These are phyloP conservation scores for Loriculus beryllinus DNA, from an alignment of 2,797 vertebrate species.

Conservation along the genomic window DNA sequence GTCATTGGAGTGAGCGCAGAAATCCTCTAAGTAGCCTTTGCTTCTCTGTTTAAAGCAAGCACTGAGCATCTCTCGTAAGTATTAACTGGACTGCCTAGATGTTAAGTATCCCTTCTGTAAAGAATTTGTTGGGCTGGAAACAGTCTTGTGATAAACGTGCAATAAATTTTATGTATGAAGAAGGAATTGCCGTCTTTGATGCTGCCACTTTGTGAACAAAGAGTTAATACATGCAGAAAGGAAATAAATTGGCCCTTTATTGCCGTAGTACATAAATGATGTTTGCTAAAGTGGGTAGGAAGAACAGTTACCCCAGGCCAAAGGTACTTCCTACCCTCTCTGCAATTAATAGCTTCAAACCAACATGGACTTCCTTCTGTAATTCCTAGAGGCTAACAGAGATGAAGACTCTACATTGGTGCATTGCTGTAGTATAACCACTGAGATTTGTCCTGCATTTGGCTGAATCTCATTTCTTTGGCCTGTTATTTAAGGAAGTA, in stretches of 20 bases:
- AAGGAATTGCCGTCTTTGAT: neutral
- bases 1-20: neutral
- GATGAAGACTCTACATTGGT: neutral
- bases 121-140: neutral
- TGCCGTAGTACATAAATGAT: neutral
- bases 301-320: neutral
- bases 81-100: neutral
- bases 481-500: neutral
- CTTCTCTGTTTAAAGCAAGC: neutral
- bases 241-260: neutral
- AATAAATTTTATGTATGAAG: neutral
- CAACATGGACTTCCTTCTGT: neutral
- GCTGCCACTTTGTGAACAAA: neutral
- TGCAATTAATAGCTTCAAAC: neutral
- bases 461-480: neutral
- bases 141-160: neutral
- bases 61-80: neutral
- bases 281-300: constrained; percentile 4
- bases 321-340: neutral
- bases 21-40: neutral
- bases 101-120: neutral
- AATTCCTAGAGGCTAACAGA: neutral
- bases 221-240: neutral
- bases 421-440: neutral
- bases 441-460: neutral